Base-by-base conservation (phyloP, 2,888 invertebrate genomes). In the Anthrax anthrax region DNA sequence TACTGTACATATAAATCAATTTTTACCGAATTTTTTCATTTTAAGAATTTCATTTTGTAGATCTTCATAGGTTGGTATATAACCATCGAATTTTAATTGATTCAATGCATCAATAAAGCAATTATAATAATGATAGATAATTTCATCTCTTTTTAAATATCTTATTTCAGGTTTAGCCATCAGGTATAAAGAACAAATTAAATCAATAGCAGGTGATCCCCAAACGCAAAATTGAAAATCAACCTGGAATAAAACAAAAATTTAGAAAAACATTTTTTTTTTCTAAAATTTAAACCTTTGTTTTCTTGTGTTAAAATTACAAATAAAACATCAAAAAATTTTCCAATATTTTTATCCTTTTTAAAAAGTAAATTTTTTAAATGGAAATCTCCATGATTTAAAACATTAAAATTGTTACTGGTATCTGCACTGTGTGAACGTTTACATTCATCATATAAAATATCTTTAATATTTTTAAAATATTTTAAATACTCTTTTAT, bases 321-420 rank as follows among this genome's bases (percentile, higher is more conserved):
- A n/a, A 47, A 29, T 34, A 47, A 37, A 34, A 43, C 39, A 19
- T 50, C 50, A 10, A 27, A 12, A 18, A 43, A 18, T 44, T 47
- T 43, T 18, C 37, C 16, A 37, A 23, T 43, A 18, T n/a, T n/a
- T n/a, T 44, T 12, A 18, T 43, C 37, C n/a, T 65, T 64, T 18
- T 60, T 58, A 47, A 66, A 65, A 57, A 69, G 57, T 57, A 68
- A 63, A 52, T 69, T 69, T 46, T 66, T 67, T 10, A 60, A 53
- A 64, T 67, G 67, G 13, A 67, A 56, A 54, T 69, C 69, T 8
- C 69, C 69, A 49, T 69, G 69, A 53, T 65, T 66, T 39, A 69
- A 51, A 16, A 68, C 66, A 50, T 64, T 62, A 18, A 46, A 46
- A n/a, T 44, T 36, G 2, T 44, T 36, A 17, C 37, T 19, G 8